Evolutionary conservation across 1,140 invertebrate genomes (phyloP).

Genomic region (Aporrectodea caliginosa): DNA sequence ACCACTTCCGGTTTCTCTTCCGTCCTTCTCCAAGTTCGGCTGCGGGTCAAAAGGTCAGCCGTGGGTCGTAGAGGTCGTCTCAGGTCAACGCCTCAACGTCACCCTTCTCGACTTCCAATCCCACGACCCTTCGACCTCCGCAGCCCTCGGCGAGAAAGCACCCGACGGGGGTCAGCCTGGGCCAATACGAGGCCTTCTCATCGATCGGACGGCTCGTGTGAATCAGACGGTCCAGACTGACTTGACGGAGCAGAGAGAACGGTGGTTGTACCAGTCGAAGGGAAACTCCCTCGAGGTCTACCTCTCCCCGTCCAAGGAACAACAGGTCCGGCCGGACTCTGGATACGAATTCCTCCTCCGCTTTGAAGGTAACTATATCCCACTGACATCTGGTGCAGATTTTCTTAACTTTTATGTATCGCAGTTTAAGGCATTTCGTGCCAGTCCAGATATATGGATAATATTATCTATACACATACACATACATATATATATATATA

Average conservation of each 20-base stretch:
- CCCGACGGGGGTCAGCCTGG: too few relatives aligned
- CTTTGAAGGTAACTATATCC: background rate
- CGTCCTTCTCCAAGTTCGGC: background rate
- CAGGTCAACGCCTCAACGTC: background rate
- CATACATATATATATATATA: too few relatives aligned
- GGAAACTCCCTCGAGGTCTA: background rate
- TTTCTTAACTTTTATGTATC: too few relatives aligned
- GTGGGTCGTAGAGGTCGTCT: background rate
- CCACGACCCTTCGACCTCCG: background rate
- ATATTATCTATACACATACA: too few relatives aligned
- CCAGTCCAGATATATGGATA: too few relatives aligned
- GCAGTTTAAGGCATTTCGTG: too few relatives aligned
- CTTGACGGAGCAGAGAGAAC: background rate
- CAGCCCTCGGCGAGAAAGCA: background rate
- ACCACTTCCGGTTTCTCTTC: background rate
- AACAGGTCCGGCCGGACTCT: background rate
- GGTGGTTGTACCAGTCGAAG: background rate
- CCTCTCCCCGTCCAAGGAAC: background rate
- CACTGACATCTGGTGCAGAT: too few relatives aligned
- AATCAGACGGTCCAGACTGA: background rate
- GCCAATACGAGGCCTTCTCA: background rate
- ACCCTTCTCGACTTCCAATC: background rate
- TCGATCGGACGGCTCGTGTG: background rate
- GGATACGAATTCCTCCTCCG: background rate
- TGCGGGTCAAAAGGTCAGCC: slow-evolving; percentile 11